phyloP scores from a whole-genome alignment of 2,888 invertebrate species.

The Napeogenes inachia region DNA sequence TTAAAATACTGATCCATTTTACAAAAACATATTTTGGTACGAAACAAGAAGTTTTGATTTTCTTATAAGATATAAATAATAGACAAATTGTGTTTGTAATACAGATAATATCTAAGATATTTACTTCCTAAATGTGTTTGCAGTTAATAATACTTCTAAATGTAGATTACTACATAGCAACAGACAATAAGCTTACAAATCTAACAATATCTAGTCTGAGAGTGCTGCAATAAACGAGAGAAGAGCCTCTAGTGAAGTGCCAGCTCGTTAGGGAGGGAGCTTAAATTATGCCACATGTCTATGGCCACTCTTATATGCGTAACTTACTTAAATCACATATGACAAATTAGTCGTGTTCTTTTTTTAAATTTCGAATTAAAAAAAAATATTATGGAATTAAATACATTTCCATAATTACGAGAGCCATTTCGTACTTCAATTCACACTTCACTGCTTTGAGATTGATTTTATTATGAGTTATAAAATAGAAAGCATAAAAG shows the following conservation, averaged over 20 bases:
- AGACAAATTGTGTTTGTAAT: too few relatives aligned
- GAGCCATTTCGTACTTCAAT: background rate
- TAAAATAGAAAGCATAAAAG: background rate
- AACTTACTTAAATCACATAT: constrained; percentile 45
- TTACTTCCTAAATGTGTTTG: too few relatives aligned
- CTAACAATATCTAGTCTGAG: constrained; percentile 59
- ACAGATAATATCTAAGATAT: too few relatives aligned
- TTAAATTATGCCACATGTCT: constrained; percentile 60
- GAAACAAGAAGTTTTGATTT: too few relatives aligned
- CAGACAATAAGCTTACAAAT: constrained; percentile 46
- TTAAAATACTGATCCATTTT: too few relatives aligned
- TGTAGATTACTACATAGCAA: background rate
- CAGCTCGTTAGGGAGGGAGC: constrained; percentile 69
- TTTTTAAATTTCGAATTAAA: background rate
- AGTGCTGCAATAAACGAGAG: constrained; percentile 48
- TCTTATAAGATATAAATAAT: too few relatives aligned
- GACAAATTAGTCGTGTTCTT: constrained; percentile 23
- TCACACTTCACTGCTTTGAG: background rate
- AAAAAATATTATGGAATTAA: background rate
- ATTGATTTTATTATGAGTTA: background rate
- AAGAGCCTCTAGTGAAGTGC: constrained; percentile 56
- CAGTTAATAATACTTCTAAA: too few relatives aligned
- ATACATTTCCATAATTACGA: too few relatives aligned
- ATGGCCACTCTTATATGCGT: constrained; percentile 51
- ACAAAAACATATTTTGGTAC: too few relatives aligned